Percentiles rank a stretch among this genome's conserved stretches.
Conservation (phyloP, 2,113 vertebrate genomes). For the Phaethon lepturus region DNA sequence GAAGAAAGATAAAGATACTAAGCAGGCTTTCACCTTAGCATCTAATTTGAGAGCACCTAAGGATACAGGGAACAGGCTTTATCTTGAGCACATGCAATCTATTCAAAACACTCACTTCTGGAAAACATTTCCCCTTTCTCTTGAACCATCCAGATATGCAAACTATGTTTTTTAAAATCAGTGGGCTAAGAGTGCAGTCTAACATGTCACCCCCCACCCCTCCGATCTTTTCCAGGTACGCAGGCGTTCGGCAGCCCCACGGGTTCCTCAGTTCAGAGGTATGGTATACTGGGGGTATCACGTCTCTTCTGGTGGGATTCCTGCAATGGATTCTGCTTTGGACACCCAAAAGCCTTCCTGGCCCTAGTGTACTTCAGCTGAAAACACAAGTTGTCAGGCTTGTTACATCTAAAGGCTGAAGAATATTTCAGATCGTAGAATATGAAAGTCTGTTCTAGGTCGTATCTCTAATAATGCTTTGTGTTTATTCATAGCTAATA, state of each 20-base stretch:
- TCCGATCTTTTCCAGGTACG: conserved; percentile 76
- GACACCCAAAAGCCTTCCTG: not conserved
- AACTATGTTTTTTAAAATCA: not conserved
- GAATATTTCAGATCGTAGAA: not conserved
- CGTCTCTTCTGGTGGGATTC: not conserved
- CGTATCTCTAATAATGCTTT: not conserved
- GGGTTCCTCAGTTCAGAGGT: conserved; percentile 89
- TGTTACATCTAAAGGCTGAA: not conserved
- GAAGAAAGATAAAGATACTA: not conserved
- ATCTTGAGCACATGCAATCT: not conserved
- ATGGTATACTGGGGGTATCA: not conserved
- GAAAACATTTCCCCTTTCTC: not conserved
- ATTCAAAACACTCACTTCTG: not conserved
- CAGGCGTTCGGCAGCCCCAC: conserved; percentile 74
- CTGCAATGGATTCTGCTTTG: not conserved
- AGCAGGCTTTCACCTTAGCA: not conserved
- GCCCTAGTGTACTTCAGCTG: not conserved
- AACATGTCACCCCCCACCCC: not conserved
- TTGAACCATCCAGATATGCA: not conserved
- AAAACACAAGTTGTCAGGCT: not conserved
- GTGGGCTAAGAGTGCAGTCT: not conserved
- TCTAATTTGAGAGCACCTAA: not conserved
- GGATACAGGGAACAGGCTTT: not conserved
- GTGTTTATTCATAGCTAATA: not conserved
- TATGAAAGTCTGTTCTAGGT: not conserved